These are phyloP conservation scores for Lepeophtheirus salmonis DNA, from an alignment of 1,140 invertebrate species.

Conservation along the genomic window DNA sequence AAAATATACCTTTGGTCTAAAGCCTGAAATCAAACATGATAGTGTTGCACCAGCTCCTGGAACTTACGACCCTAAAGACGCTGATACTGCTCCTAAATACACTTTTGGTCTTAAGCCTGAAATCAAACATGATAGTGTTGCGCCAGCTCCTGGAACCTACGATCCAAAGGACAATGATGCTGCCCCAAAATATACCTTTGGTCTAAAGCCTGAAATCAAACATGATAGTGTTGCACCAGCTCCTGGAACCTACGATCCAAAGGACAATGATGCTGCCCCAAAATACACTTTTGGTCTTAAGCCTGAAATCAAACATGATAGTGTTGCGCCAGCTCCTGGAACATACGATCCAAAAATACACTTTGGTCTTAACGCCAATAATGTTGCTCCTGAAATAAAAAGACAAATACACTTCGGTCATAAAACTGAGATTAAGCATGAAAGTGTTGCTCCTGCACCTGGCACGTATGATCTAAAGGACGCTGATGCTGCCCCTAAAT, in stretches of 20 bases:
- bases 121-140: neutral
- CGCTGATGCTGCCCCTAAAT: constrained; percentile 1
- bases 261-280: neutral
- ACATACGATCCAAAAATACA: constrained; percentile 6
- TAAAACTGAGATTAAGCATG: constrained; percentile 10
- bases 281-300: constrained; percentile 14
- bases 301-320: constrained; percentile 13
- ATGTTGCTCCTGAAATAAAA: no score
- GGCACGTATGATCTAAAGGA: constrained; percentile 16
- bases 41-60: constrained; percentile 10
- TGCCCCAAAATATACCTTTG: constrained; percentile 11
- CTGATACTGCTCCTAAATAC: constrained; percentile 2
- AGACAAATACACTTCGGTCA: constrained; percentile 9
- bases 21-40: constrained; percentile 7
- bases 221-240: constrained; percentile 5
- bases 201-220: constrained; percentile 12
- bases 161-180: constrained; percentile 2
- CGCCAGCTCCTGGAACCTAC: constrained; percentile 16
- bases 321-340: constrained; percentile 4
- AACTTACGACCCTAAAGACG: constrained; percentile 16
- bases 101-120: constrained; percentile 15
- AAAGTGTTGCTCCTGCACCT: constrained; percentile 9
- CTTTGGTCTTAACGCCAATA: neutral
- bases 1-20: constrained; percentile 12
- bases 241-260: constrained; percentile 16